Evolutionary conservation across 2,888 invertebrate genomes (phyloP).

Genomic region (Archaeoteleia sp.): DNA sequence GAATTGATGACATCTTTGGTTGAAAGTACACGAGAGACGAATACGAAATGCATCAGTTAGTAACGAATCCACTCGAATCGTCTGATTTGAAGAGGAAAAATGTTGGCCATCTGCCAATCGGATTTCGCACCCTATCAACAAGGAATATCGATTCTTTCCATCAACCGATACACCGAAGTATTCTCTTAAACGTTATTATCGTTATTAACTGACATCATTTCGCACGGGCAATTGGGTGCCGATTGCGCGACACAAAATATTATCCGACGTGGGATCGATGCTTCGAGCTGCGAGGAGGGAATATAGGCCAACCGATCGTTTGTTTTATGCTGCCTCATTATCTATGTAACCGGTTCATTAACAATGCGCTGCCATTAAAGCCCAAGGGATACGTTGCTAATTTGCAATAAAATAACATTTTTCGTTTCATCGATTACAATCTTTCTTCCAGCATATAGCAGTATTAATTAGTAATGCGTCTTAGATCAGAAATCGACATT

Average conservation of each 20-base stretch:
- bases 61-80: slow-evolving; percentile 27
- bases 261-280: slow-evolving; percentile 20
- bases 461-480: too few species aligned
- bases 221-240: slow-evolving; percentile 25
- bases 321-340: slow-evolving; percentile 1
- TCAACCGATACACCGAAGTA: slow-evolving; percentile 8
- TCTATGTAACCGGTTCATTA: slow-evolving; percentile 3
- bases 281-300: not conserved
- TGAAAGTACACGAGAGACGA: slow-evolving; percentile 10
- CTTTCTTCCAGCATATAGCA: too few species aligned
- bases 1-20: not conserved
- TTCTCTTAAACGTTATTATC: slow-evolving; percentile 22
- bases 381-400: too few species aligned
- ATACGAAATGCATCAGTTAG: slow-evolving; percentile 27
- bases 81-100: slow-evolving; percentile 22
- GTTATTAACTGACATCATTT: slow-evolving; percentile 15
- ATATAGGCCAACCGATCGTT: slow-evolving; percentile 3
- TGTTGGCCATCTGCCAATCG: slow-evolving; percentile 44
- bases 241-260: slow-evolving; percentile 18
- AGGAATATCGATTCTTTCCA: slow-evolving; percentile 26
- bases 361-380: slow-evolving; percentile 4
- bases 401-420: too few species aligned
- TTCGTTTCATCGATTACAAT: too few species aligned
- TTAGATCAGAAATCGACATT: too few species aligned
- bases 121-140: slow-evolving; percentile 38